These are phyloP conservation scores for Habroteleia sp. DNA, from an alignment of 2,888 invertebrate genomes.

Conservation along the genomic window DNA sequence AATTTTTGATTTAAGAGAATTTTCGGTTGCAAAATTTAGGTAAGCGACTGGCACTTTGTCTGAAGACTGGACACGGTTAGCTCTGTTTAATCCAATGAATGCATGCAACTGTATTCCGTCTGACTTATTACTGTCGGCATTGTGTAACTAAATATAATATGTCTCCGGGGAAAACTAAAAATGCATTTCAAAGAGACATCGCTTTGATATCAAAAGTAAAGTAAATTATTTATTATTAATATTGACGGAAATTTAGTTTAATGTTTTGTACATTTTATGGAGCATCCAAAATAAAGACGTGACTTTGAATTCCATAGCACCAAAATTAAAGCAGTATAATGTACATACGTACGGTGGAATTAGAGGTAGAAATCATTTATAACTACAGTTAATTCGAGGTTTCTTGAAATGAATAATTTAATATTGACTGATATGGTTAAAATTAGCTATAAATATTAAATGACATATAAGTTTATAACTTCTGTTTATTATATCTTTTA, in stretches of 20 bases:
- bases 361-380: no score
- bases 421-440: no score
- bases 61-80: constrained; percentile 41
- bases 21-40: constrained; percentile 26
- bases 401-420: no score
- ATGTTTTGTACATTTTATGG: no score
- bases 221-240: constrained; percentile 2
- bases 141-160: constrained; percentile 25
- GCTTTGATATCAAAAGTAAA: neutral
- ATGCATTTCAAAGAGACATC: neutral
- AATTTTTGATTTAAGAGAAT: constrained; percentile 29
- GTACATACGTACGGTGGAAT: no score
- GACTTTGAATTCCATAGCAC: no score
- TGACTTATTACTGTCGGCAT: constrained; percentile 36
- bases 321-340: no score
- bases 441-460: no score
- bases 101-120: constrained; percentile 33
- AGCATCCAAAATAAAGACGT: no score
- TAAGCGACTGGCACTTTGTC: constrained; percentile 33
- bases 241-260: neutral
- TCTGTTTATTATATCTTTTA: no score
- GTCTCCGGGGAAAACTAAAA: constrained; percentile 3
- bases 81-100: constrained; percentile 38
- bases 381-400: no score
- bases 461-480: no score